Evolutionary conservation across 1,140 invertebrate genomes (phyloP), one percentile per base, ranked within the genome.

Genomic region (Acromyrmex heyeri): DNA sequence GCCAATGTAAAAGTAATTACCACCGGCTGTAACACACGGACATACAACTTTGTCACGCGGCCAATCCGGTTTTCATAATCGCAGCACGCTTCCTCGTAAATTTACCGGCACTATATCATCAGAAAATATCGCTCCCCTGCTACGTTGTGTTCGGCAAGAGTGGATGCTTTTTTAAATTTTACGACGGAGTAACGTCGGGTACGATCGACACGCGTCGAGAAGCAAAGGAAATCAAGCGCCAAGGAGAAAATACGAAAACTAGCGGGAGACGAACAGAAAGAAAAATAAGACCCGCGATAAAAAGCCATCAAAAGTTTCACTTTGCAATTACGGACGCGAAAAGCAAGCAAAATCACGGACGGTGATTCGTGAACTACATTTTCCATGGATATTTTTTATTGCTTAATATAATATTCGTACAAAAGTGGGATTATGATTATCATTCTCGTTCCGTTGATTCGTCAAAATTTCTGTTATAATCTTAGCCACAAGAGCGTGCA

Each of bases 1-100:
- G 73, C 24, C 83, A 72, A 85, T 88, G 90, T 86, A 79, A 86
- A 86, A 86, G 76, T 86, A 88, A 88, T 91, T 90, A 90, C 85
- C 65, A 48, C 18, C n/a, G 53, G 50, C 59, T 62, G 67, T 34
- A 27, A 70, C 34, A 48, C 61, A 69, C 24, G 55, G 6, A 50
- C n/a, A 48, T 38, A 87, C 88, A 79, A 86, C 53, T 86, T 88
- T 90, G 90, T 90, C 53, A 72, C 69, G 62, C 34, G 69, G 69
- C 62, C 86, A 85, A 85, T 87, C 64, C 86, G 75, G 75, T 77
- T 78, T 73, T 69, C 38, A 75, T 89, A 89, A 90, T 89, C 83
- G 83, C 67, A 61, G 76, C 87, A 73, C 75, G 87, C 78, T 78
- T 89, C 59, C 85, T 86, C 81, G 76, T 87, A 85, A 87, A 90